Conservation (phyloP, 2,888 invertebrate species). For the Acleris sparsana region DNA sequence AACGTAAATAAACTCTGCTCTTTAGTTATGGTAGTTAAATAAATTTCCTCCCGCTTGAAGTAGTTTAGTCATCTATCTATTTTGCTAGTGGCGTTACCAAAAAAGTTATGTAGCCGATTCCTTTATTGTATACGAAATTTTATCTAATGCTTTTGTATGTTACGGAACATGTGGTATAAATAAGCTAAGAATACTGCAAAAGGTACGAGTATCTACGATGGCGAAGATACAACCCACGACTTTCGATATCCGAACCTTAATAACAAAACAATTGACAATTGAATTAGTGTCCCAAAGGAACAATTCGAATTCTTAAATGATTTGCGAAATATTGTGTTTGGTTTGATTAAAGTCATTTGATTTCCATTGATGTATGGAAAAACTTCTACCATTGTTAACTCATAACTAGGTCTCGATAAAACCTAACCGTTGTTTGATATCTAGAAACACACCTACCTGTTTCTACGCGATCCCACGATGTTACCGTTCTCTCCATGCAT, state of each 20-base stretch:
- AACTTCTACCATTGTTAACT: conserved; percentile 33
- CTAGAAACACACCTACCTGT: conserved; percentile 31
- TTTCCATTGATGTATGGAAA: conserved; percentile 26
- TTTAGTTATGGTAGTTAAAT: conserved; percentile 20
- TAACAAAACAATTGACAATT: conserved; percentile 1
- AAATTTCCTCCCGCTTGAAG: conserved; percentile 6
- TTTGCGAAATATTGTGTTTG: conserved; percentile 3
- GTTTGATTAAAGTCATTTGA: conserved; percentile 8
- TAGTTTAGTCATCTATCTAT: conserved; percentile 6
- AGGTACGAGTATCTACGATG: not conserved
- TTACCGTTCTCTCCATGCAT: conserved; percentile 34
- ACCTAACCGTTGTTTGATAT: conserved; percentile 35
- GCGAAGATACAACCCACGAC: not conserved
- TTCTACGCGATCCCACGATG: conserved; percentile 36
- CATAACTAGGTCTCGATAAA: conserved; percentile 36
- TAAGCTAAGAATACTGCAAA: not conserved
- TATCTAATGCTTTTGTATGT: conserved; percentile 11
- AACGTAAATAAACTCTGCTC: conserved; percentile 24
- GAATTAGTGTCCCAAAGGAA: conserved; percentile 4
- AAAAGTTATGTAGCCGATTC: conserved; percentile 14
- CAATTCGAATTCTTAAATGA: not conserved
- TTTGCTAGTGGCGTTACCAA: conserved; percentile 24
- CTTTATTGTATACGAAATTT: conserved; percentile 17
- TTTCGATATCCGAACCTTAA: not conserved
- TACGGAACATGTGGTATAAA: conserved; percentile 1